Conservation (phyloP, 2,113 vertebrate genomes). For the Chinchilla lanigera region DNA sequence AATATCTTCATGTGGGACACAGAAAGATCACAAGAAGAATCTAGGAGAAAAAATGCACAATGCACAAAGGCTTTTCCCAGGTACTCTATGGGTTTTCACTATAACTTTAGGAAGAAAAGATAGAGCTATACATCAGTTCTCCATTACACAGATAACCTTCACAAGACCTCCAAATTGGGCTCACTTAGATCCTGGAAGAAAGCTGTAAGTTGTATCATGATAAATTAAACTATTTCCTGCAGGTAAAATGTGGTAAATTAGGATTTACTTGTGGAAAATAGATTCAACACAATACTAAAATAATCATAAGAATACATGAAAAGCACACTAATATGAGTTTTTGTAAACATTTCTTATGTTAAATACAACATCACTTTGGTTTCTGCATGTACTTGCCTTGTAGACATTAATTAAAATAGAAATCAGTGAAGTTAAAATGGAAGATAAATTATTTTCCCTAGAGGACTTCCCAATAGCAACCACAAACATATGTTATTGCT, state of each 20-base stretch:
- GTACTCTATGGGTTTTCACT: not conserved
- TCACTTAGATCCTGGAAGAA: slow-evolving; percentile 12
- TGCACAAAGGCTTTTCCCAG: not conserved
- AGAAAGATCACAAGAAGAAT: not conserved
- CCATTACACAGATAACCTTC: not conserved
- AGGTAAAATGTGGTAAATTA: not conserved
- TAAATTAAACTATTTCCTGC: not conserved
- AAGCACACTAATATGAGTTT: slow-evolving; percentile 23
- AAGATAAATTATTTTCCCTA: slow-evolving; percentile 51
- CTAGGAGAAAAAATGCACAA: not conserved
- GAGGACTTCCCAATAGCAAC: not conserved
- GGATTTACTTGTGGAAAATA: slow-evolving; percentile 32
- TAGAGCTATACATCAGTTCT: not conserved
- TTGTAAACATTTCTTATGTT: not conserved
- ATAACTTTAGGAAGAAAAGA: not conserved
- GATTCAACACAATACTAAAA: slow-evolving; percentile 8
- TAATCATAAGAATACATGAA: slow-evolving; percentile 1
- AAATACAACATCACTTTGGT: not conserved
- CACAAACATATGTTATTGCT: slow-evolving; percentile 41
- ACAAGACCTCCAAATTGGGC: not conserved
- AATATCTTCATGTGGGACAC: not conserved
- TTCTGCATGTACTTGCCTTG: not conserved
- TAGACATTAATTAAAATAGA: slow-evolving; percentile 42
- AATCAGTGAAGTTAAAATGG: slow-evolving; percentile 40
- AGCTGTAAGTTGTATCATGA: not conserved